These are phyloP conservation scores for Trichonephila clavata DNA, from an alignment of 1,140 invertebrate genomes.

Conservation along the genomic window DNA sequence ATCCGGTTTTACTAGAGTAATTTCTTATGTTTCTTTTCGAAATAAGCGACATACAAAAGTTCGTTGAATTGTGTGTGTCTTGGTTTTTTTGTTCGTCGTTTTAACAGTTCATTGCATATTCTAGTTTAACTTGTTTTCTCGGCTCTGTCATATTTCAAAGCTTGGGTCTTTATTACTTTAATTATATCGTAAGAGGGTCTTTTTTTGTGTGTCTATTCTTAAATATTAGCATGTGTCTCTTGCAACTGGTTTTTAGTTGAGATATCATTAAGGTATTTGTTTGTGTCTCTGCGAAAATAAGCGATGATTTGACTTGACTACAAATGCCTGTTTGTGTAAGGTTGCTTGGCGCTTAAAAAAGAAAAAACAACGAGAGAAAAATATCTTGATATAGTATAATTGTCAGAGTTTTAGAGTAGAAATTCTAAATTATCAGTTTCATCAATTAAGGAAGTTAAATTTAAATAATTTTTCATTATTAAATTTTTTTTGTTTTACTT, in stretches of 20 bases:
- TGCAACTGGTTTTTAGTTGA: background rate
- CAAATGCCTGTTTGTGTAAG: background rate
- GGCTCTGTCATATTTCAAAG: background rate
- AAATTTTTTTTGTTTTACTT: too few species aligned
- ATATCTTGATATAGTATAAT: too few species aligned
- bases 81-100: too few species aligned
- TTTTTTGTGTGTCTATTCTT: background rate
- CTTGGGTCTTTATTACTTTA: background rate
- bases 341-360: too few species aligned
- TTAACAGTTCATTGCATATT: background rate
- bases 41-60: too few species aligned
- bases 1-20: background rate
- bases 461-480: too few species aligned
- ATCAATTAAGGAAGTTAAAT: too few species aligned
- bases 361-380: too few species aligned
- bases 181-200: background rate
- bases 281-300: background rate
- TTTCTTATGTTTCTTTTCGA: background rate
- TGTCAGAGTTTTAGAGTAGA: too few species aligned
- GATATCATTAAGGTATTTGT: constrained; percentile 6
- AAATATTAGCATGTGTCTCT: background rate
- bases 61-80: too few species aligned
- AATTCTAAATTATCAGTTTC: too few species aligned
- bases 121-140: background rate
- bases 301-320: background rate